phyloP scores from a whole-genome alignment of 2,113 vertebrate genomes.

The Eonycteris spelaea region DNA sequence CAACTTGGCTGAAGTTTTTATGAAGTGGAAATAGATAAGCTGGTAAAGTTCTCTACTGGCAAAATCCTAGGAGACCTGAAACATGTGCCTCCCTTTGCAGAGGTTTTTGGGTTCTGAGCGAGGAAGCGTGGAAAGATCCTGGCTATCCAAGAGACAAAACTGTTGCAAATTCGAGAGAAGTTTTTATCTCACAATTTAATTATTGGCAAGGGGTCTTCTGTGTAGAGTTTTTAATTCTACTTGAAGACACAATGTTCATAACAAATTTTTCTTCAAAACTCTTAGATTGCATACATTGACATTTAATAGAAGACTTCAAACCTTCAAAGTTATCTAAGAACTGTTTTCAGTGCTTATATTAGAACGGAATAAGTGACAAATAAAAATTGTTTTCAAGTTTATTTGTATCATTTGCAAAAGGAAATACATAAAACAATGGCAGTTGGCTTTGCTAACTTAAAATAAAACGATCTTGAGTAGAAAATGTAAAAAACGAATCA shows the following conservation, averaged over 20 bases:
- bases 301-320: background rate
- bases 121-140: background rate
- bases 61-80: background rate
- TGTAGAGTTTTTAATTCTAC: background rate
- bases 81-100: background rate
- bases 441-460: conserved; percentile 85
- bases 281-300: background rate
- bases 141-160: background rate
- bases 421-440: conserved; percentile 88
- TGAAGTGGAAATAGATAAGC: background rate
- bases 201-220: background rate
- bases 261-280: background rate
- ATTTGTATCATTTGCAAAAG: conserved; percentile 79
- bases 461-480: conserved; percentile 84
- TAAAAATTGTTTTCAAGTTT: conserved; percentile 62
- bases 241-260: background rate
- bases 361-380: background rate
- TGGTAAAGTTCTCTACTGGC: background rate
- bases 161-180: background rate
- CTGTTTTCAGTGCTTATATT: background rate
- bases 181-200: background rate
- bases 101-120: background rate
- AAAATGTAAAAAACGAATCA: conserved; percentile 81
- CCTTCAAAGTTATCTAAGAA: conserved; percentile 1
- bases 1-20: background rate